Base-by-base conservation (phyloP, 2,888 invertebrate genomes). In the Ditylenchus weischeri region DNA sequence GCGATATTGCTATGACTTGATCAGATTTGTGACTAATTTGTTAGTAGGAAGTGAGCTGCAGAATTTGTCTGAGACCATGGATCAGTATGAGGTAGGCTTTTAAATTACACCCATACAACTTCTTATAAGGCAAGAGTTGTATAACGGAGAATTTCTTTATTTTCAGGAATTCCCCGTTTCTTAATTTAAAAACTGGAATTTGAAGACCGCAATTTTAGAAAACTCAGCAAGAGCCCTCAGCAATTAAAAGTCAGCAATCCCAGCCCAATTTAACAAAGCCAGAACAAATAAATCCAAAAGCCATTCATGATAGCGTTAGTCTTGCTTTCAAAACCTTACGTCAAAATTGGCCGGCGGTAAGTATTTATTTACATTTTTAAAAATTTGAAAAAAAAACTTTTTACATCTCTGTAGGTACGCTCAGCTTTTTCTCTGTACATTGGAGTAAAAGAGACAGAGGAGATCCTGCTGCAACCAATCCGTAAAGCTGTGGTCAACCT, bases 381-480 rank as follows among this genome's bases (percentile, higher is more conserved):
- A 35, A 10, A 15, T 2, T 23, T 29, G 23, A 50, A 50, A 50
- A 57, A n/a, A 13, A n/a, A n/a, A n/a, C 15, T 8, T 18, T 36
- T 18, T 62, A 13, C 1, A 13, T 59, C 13, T 54, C 3, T 78
- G 65, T 62, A 80, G 79, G 72, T 82, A 21, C 73, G 75, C 1
- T 88, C 90, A 6, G 90, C 91, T 18, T 93, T 96, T 92, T 90
- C 92, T 74, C 87, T 98, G 0, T 98, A 98, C 84, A 87, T 98
- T 64, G 92, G 95, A 18, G 96, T 95, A 84, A 89, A 90, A 75
- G 96, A 98, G 84, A 96, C 96, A 0, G 96, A 98, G 84, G 91
- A 92, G 78, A 95, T 98, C 79, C 87, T 98, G 13, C 93, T 96
- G 79, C 88, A 93, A 66, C 95, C 95, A 1, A 91, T 96, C 61